A percentile compares a stretch with the other conserved stretches of the same genome.
phyloP scores from a whole-genome alignment of 2,888 invertebrate species.

The Diogma glabrata region DNA sequence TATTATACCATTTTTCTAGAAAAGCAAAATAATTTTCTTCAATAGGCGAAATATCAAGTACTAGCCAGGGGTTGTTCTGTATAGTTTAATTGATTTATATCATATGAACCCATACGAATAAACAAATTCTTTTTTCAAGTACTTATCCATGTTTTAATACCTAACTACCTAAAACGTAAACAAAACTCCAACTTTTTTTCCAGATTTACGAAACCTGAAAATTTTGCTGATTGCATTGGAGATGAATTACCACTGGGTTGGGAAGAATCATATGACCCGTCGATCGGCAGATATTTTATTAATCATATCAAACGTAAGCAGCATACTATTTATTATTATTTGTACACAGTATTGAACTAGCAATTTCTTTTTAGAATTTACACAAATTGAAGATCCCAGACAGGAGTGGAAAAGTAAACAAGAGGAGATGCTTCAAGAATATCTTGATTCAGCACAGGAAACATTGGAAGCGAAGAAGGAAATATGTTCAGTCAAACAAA shows the following conservation, averaged over 20 bases:
- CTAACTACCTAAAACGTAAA: too few species aligned
- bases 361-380: slow-evolving; percentile 53
- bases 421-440: slow-evolving; percentile 93
- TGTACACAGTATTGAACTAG: not conserved
- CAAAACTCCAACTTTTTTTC: too few species aligned
- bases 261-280: slow-evolving; percentile 91
- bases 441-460: slow-evolving; percentile 90
- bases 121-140: too few species aligned
- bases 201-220: slow-evolving; percentile 93
- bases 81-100: too few species aligned
- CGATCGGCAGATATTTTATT: slow-evolving; percentile 92
- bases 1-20: too few species aligned
- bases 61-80: too few species aligned
- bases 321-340: not conserved
- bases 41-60: too few species aligned
- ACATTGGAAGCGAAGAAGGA: slow-evolving; percentile 94
- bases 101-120: too few species aligned
- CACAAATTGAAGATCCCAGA: slow-evolving; percentile 92
- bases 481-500: slow-evolving; percentile 91
- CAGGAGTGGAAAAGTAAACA: slow-evolving; percentile 94
- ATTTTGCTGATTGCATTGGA: slow-evolving; percentile 95
- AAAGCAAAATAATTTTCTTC: too few species aligned
- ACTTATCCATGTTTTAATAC: too few species aligned
- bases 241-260: slow-evolving; percentile 95
- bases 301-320: slow-evolving; percentile 92